phyloP scores from a whole-genome alignment of 2,888 invertebrate species.

The Orchesella flavescens region DNA sequence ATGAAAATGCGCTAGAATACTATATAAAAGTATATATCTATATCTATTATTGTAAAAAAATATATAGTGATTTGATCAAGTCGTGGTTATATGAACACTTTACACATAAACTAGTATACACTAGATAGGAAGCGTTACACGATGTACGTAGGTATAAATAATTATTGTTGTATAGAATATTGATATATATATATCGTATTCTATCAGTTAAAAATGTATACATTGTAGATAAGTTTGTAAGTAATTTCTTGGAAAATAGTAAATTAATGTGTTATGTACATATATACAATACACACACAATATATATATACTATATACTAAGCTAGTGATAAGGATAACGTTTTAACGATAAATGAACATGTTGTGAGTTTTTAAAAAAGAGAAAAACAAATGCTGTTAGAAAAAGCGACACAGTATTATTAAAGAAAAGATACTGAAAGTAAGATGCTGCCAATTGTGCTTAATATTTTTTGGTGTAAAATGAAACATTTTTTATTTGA shows the following conservation, averaged over 20 bases:
- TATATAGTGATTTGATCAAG: no score
- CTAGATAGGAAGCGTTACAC: no score
- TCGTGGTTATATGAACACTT: no score
- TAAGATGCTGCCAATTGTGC: slow-evolving; percentile 5
- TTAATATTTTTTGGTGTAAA: no score
- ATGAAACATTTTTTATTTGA: not conserved
- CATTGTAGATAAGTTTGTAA: not conserved
- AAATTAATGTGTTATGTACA: slow-evolving; percentile 14
- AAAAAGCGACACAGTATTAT: slow-evolving; percentile 67
- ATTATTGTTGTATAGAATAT: no score
- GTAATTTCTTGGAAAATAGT: slow-evolving; percentile 3
- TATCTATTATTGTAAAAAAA: slow-evolving; percentile 6
- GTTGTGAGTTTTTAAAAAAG: slow-evolving; percentile 39
- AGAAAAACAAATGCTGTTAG: slow-evolving; percentile 49
- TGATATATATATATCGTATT: no score
- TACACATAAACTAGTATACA: no score
- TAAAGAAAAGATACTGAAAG: slow-evolving; percentile 64
- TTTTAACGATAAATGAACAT: slow-evolving; percentile 43
- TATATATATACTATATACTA: slow-evolving; percentile 9
- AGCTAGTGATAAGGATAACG: slow-evolving; percentile 37
- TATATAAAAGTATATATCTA: no score
- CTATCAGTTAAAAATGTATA: no score
- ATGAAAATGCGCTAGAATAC: no score
- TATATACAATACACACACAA: not conserved
- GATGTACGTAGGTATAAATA: no score